Evolutionary conservation across 2,888 invertebrate genomes (phyloP).

Genomic region (Venustoraphidia nigricollis): DNA sequence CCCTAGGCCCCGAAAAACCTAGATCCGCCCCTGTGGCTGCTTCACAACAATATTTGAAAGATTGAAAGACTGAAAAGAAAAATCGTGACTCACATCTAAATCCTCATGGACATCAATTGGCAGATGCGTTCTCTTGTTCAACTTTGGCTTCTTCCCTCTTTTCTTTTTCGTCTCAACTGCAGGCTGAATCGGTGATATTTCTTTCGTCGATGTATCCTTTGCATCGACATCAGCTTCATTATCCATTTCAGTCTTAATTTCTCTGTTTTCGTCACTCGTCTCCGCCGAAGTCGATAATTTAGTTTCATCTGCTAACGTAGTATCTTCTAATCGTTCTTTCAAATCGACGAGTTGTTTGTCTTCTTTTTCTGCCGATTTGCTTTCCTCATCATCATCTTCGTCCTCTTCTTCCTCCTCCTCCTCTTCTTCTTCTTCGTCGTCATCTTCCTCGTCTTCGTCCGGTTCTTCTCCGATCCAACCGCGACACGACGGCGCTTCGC

Average conservation of each 20-base stretch:
- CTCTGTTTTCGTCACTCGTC: no score
- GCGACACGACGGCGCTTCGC: slow-evolving; percentile 76
- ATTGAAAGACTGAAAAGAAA: not conserved
- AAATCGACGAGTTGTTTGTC: not conserved
- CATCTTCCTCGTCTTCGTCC: slow-evolving; percentile 48
- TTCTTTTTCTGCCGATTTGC: slow-evolving; percentile 25
- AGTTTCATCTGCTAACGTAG: not conserved
- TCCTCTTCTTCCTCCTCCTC: slow-evolving; percentile 26
- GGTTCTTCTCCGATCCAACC: slow-evolving; percentile 93
- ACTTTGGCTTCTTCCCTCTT: slow-evolving; percentile 24
- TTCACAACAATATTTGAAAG: no score
- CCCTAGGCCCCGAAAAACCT: no score
- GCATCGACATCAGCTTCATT: slow-evolving; percentile 2
- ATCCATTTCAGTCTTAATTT: slow-evolving; percentile 7
- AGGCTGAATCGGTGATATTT: slow-evolving; percentile 8
- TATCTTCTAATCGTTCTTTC: not conserved
- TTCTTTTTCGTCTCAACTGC: slow-evolving; percentile 25
- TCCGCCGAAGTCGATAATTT: not conserved
- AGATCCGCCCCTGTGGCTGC: no score
- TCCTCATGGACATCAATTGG: slow-evolving; percentile 42
- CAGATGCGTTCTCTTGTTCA: slow-evolving; percentile 15
- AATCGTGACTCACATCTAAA: slow-evolving; percentile 32
- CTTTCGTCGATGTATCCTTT: slow-evolving; percentile 4
- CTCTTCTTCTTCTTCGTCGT: slow-evolving; percentile 33
- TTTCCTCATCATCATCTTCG: slow-evolving; percentile 19